Evolutionary conservation across 1,140 invertebrate species (phyloP).

Genomic region (Nasonia vitripennis): DNA sequence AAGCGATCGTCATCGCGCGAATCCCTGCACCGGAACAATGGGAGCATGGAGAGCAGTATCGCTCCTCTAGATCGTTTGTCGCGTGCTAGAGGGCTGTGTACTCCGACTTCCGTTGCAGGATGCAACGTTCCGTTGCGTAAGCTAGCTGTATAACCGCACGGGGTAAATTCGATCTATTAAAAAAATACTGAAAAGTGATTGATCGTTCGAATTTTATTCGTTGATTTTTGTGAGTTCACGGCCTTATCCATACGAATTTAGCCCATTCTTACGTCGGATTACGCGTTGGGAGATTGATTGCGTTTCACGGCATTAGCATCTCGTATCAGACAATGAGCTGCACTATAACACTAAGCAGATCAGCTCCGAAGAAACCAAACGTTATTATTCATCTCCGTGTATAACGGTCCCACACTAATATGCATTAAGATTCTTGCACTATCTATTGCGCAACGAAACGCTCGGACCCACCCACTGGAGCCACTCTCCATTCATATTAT

Average conservation of each 20-base stretch:
- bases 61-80: not conserved
- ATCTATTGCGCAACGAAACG: constrained; percentile 19
- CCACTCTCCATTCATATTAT: not conserved
- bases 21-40: not conserved
- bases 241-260: not conserved
- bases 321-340: not conserved
- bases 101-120: not conserved
- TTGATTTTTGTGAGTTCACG: not conserved
- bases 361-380: not conserved
- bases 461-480: constrained; percentile 8
- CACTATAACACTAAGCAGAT: not conserved
- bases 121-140: not conserved
- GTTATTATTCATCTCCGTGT: not conserved
- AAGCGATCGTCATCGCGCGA: constrained; percentile 5
- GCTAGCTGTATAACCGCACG: not conserved
- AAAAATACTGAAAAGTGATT: not conserved
- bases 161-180: not conserved
- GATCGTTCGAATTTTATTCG: not conserved
- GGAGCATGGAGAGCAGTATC: not conserved
- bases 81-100: not conserved
- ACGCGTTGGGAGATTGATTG: not conserved
- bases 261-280: not conserved
- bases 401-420: not conserved
- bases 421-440: constrained; percentile 35
- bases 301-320: not conserved